A percentile compares a stretch with the other conserved stretches of the same genome.
These are phyloP conservation scores for Drosophila tanythrix DNA, from an alignment of 2,888 invertebrate genomes.

Conservation along the genomic window DNA sequence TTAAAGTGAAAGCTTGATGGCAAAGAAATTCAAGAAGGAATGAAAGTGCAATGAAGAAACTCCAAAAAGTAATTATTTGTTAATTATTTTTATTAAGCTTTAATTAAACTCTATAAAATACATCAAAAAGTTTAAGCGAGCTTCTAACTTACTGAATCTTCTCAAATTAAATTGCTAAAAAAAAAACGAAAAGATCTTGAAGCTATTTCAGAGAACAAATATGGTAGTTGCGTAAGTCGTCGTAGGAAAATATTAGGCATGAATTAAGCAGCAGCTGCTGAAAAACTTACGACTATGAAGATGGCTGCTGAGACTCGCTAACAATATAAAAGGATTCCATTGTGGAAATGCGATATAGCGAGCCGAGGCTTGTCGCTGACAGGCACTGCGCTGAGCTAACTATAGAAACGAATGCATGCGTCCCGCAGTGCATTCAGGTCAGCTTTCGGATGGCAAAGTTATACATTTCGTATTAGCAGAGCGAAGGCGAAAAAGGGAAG, in stretches of 20 bases:
- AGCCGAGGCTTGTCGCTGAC: conserved; percentile 45
- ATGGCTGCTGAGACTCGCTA: conserved; percentile 25
- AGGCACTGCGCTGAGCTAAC: conserved; percentile 31
- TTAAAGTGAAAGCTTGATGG: not conserved
- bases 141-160: not conserved
- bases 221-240: conserved; percentile 10
- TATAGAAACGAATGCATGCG: conserved; percentile 24
- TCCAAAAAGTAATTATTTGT: not conserved
- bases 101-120: not conserved
- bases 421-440: conserved; percentile 55
- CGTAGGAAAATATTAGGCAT: conserved; percentile 23
- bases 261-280: conserved; percentile 22
- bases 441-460: conserved; percentile 36
- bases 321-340: conserved; percentile 47
- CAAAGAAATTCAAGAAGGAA: not conserved
- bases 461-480: conserved; percentile 30
- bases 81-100: not conserved
- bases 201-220: conserved; percentile 9
- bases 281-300: conserved; percentile 34
- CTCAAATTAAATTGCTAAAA: not conserved
- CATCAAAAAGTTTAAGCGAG: not conserved
- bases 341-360: conserved; percentile 36
- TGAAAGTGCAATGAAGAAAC: not conserved
- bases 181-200: not conserved
- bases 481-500: not conserved